Evolutionary conservation across 2,888 invertebrate genomes (phyloP).

Genomic region (Tuta absoluta): DNA sequence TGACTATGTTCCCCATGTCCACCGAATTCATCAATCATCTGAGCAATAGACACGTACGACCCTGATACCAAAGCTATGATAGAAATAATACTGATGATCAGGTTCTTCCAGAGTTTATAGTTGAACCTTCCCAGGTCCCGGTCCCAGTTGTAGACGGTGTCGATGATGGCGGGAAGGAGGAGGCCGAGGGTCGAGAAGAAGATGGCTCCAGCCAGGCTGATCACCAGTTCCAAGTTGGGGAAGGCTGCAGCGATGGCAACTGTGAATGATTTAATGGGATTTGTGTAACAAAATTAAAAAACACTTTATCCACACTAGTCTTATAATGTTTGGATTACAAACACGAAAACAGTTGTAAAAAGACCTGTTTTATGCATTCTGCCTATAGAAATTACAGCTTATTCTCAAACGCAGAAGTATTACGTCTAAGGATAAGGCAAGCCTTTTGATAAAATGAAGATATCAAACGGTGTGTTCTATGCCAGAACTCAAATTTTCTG

Average conservation of each 20-base stretch:
- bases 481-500: no score
- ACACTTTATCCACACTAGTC: no score
- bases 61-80: slow-evolving; percentile 65
- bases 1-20: slow-evolving; percentile 14
- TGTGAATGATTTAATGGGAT: slow-evolving; percentile 45
- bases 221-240: slow-evolving; percentile 92
- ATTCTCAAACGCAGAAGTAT: no score
- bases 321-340: no score
- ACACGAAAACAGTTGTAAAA: no score
- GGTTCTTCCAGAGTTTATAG: slow-evolving; percentile 86
- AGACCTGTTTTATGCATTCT: no score
- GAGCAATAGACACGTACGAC: slow-evolving; percentile 62
- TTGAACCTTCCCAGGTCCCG: slow-evolving; percentile 82
- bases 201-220: slow-evolving; percentile 92
- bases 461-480: no score
- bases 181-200: slow-evolving; percentile 88
- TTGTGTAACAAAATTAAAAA: no score
- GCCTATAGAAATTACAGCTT: no score
- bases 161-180: slow-evolving; percentile 86
- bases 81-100: slow-evolving; percentile 61
- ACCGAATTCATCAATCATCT: slow-evolving; percentile 49
- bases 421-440: no score
- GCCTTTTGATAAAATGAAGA: no score
- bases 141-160: slow-evolving; percentile 87
- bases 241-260: slow-evolving; percentile 89